Evolutionary conservation across 2,797 vertebrate species (phyloP), one percentile per base, ranked within the genome.

Genomic region (Anolis apletophallus): DNA sequence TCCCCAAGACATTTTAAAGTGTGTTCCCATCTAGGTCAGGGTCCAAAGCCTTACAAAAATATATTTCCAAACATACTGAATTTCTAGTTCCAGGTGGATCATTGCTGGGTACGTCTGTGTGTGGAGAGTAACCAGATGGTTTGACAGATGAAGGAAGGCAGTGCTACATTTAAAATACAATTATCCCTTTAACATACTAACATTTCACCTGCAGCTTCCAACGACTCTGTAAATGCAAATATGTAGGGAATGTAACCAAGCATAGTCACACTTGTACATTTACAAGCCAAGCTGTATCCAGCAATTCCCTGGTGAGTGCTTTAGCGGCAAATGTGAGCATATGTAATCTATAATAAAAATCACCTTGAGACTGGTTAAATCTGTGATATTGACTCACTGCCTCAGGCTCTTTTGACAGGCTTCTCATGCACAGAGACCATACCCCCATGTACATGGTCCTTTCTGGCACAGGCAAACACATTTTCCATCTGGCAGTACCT

Each of bases 131-230:
- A 64, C 80, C 69, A 83, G 74, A 73, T 74, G 59, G 80, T 67
- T 52, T 3, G 3, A 26, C 13, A 73, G 67, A 83, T 21, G 78
- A 79, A 68, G 29, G 23, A 85, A 85, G 81, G 79, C n/a, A 36
- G 4, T 61, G 21, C n/a, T 57, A 55, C 64, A 26, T 82, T 81
- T 72, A 29, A 32, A 72, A 79, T 71, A 79, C 74, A 89, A 79
- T 67, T 54, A 46, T 23, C 79, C 9, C 32, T 72, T 29, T 77
- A 85, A 40, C 52, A 68, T 29, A 83, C 57, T 80, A 74, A 36
- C 61, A 80, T 83, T 40, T 59, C 59, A 69, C 88, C 59, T 79
- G 61, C 75, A n/a, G 50, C 36, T 83, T 83, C 84, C 46, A 82
- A 36, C 46, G 34, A 67, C 54, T 73, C 67, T 67, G 57, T 55